Evolutionary conservation across 2,888 invertebrate genomes (phyloP).

Genomic region (Rhorus exstirpatorius): DNA sequence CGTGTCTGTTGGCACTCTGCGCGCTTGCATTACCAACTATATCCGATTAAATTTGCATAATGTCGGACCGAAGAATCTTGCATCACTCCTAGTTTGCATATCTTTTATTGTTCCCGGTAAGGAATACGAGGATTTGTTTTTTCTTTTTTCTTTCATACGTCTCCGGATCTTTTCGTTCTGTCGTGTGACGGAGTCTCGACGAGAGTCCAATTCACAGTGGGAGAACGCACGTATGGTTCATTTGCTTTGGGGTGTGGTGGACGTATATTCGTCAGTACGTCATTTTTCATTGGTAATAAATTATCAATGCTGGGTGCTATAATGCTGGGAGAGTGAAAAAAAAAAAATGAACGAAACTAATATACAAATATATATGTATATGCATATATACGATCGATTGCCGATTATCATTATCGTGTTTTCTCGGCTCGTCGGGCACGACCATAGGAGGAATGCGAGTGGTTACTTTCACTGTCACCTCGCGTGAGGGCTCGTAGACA

Average conservation of each 20-base stretch:
- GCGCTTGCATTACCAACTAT: constrained; percentile 38
- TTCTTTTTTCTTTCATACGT: constrained; percentile 6
- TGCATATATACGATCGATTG: constrained; percentile 60
- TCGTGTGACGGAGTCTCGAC: constrained; percentile 29
- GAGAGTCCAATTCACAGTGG: neutral
- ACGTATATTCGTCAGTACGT: constrained; percentile 54
- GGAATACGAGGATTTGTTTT: constrained; percentile 41
- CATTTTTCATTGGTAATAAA: constrained; percentile 52
- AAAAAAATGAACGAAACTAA: neutral
- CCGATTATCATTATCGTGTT: constrained; percentile 74
- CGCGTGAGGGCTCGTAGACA: constrained; percentile 75
- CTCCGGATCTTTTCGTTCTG: constrained; percentile 23
- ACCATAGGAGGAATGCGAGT: constrained; percentile 80
- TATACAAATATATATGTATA: constrained; percentile 5
- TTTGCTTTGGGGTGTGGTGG: constrained; percentile 39
- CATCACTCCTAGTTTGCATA: constrained; percentile 65
- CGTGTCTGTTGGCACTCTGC: constrained; percentile 36
- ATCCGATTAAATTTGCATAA: constrained; percentile 66
- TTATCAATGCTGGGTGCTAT: constrained; percentile 18
- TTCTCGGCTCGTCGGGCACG: constrained; percentile 71
- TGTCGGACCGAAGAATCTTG: constrained; percentile 55
- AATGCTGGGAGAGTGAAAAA: neutral
- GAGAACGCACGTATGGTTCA: constrained; percentile 20
- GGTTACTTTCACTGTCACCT: constrained; percentile 83
- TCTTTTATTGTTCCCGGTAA: constrained; percentile 66